These are phyloP conservation scores for Hyles euphorbiae DNA, from an alignment of 1,140 invertebrate species.

Conservation along the genomic window DNA sequence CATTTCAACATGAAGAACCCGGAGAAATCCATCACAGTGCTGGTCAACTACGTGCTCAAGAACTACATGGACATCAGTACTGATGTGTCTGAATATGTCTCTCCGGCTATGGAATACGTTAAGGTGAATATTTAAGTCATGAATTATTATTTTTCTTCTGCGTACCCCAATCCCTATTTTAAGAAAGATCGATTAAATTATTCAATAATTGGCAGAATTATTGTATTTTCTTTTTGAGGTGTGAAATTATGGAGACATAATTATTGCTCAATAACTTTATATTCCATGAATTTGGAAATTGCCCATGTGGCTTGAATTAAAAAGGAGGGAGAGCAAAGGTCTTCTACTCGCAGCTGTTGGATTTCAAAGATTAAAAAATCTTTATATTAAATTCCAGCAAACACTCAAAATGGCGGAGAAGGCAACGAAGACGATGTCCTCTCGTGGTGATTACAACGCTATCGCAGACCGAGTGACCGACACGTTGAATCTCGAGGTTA, in stretches of 20 bases:
- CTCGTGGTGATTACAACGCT: conserved; percentile 75
- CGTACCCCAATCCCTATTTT: no score
- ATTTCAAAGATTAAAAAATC: no score
- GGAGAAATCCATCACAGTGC: conserved; percentile 79
- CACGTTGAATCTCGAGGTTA: conserved; percentile 86
- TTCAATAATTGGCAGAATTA: no score
- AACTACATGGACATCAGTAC: conserved; percentile 83
- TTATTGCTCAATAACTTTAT: no score
- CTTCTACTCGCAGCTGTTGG: no score
- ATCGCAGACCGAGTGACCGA: conserved; percentile 86
- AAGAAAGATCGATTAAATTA: no score
- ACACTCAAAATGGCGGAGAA: conserved; percentile 80
- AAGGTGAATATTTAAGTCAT: conserved; percentile 60
- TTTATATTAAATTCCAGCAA: conserved; percentile 67
- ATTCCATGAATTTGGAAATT: no score
- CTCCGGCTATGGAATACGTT: conserved; percentile 83
- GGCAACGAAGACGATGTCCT: conserved; percentile 77
- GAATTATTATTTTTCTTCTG: no score
- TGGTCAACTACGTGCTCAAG: conserved; percentile 81
- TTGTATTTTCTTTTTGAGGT: no score
- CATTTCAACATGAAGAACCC: conserved; percentile 82
- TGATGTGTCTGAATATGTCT: conserved; percentile 83
- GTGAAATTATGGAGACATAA: no score
- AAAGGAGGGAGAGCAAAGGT: no score
- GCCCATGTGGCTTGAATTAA: no score